Evolutionary conservation across 1,140 invertebrate genomes (phyloP).

Genomic region (Lasaia peninsularis): DNA sequence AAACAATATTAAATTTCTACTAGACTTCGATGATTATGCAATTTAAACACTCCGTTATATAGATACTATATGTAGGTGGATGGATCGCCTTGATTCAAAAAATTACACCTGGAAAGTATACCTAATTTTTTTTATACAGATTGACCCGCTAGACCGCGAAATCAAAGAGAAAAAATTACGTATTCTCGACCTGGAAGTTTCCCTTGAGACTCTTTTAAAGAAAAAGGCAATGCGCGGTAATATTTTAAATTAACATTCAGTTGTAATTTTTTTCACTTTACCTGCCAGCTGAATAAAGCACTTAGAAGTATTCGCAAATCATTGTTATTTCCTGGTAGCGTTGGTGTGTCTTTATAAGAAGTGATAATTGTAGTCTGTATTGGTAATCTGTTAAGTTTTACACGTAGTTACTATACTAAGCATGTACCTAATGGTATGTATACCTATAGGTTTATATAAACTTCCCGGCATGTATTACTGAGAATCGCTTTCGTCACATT

Average conservation of each 20-base stretch:
- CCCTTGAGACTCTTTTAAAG: constrained; percentile 84
- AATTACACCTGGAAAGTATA: constrained; percentile 61
- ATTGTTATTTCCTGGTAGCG: constrained; percentile 14
- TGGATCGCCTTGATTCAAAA: constrained; percentile 30
- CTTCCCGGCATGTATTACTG: too few species aligned
- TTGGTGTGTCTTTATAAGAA: background rate
- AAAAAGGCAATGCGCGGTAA: constrained; percentile 79
- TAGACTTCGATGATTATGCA: too few species aligned
- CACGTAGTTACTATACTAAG: background rate
- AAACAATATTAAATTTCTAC: too few species aligned
- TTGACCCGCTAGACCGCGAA: constrained; percentile 88
- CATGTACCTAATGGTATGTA: background rate
- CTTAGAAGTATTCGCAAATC: constrained; percentile 10
- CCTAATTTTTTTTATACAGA: constrained; percentile 74
- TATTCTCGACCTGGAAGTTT: constrained; percentile 86
- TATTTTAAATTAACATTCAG: constrained; percentile 38
- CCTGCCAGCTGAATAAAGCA: background rate
- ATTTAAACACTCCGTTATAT: too few species aligned
- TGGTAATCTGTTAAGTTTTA: constrained; percentile 5
- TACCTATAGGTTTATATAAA: background rate
- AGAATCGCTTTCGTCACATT: too few species aligned
- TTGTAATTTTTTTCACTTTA: constrained; percentile 66
- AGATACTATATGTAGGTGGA: too few species aligned
- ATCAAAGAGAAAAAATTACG: constrained; percentile 89
- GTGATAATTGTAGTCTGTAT: constrained; percentile 25